These are phyloP conservation scores for Patella caerulea DNA, from an alignment of 2,888 invertebrate genomes.

Conservation along the genomic window DNA sequence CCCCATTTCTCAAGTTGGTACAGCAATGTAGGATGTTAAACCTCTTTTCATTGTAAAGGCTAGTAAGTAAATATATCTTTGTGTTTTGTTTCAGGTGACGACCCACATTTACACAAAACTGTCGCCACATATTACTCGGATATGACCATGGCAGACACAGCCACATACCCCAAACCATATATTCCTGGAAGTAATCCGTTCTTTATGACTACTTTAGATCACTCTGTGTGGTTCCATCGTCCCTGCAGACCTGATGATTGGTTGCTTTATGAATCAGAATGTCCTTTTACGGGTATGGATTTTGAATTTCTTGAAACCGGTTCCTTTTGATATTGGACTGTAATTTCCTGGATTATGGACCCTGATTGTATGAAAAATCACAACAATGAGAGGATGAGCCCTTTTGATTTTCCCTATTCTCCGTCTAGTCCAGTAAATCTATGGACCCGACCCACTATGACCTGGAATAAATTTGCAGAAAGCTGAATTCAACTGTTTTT, in stretches of 20 bases:
- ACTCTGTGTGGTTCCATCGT: conserved; percentile 69
- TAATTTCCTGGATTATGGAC: no score
- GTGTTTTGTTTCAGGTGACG: conserved; percentile 43
- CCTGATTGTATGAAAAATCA: no score
- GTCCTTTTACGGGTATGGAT: conserved; percentile 54
- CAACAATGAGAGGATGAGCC: no score
- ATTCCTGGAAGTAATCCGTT: conserved; percentile 47
- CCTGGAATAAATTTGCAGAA: no score
- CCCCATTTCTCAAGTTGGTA: no score
- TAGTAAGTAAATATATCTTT: neutral
- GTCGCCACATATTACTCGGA: conserved; percentile 68
- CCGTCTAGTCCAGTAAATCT: no score
- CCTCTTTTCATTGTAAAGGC: no score
- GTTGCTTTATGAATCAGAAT: conserved; percentile 68
- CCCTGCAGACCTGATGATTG: conserved; percentile 67
- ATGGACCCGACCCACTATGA: no score
- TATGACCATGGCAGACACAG: conserved; percentile 50
- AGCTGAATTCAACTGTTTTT: no score
- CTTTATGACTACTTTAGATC: conserved; percentile 64
- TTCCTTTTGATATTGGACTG: neutral
- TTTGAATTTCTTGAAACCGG: no score
- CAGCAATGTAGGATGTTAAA: no score
- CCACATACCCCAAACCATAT: conserved; percentile 42
- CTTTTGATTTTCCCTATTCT: no score
- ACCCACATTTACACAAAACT: conserved; percentile 64